Conservation (phyloP, 1,140 invertebrate species). For the Maconellicoccus hirsutus region DNA sequence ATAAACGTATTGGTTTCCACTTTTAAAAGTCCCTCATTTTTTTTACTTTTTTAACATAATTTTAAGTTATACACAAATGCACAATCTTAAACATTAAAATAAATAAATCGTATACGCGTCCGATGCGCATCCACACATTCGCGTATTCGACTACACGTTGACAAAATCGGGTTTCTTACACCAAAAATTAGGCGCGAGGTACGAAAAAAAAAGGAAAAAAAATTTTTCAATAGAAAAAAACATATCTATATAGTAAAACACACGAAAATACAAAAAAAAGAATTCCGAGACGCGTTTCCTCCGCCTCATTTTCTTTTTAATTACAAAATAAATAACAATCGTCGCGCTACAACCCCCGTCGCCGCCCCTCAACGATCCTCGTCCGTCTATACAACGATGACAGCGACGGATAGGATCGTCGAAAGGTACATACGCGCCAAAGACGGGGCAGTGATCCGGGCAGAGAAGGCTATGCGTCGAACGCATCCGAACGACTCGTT, state of each 20-base stretch:
- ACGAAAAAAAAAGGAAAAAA: no score
- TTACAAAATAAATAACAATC: no score
- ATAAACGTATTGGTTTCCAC: conserved; percentile 22
- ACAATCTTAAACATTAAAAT: conserved; percentile 13
- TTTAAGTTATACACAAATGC: background rate
- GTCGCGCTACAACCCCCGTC: no score
- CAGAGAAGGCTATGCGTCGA: no score
- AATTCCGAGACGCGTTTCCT: no score
- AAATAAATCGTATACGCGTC: conserved; percentile 12
- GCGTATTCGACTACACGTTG: background rate
- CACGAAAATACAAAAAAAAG: background rate
- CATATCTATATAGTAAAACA: background rate
- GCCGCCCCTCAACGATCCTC: no score
- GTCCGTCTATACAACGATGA: no score
- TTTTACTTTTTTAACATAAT: background rate
- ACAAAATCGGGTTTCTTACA: conserved; percentile 1
- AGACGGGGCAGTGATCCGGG: no score
- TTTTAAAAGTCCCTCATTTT: conserved; percentile 19
- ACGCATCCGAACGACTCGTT: no score
- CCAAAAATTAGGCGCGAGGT: conserved; percentile 1
- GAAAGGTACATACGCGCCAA: no score
- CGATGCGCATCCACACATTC: background rate
- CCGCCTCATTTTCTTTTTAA: no score
- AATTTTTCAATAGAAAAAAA: conserved; percentile 1
- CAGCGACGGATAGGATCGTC: no score